These are phyloP conservation scores for Drosophila melanica DNA, from an alignment of 1,140 invertebrate species.

Conservation along the genomic window DNA sequence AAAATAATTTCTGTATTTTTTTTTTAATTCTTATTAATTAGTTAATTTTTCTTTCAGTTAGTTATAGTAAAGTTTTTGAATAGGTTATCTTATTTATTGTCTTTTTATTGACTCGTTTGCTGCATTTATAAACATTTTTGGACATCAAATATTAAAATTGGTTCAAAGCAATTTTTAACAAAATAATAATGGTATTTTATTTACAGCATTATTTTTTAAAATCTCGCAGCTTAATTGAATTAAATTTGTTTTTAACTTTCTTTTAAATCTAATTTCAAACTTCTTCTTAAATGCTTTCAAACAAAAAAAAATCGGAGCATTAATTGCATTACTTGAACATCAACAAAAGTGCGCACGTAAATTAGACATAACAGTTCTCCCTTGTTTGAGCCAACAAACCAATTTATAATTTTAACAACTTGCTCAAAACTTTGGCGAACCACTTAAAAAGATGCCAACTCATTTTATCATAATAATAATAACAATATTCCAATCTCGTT, in stretches of 20 bases:
- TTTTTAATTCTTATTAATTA: too few relatives aligned
- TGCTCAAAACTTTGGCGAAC: conserved; percentile 23
- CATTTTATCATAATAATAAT: conserved; percentile 22
- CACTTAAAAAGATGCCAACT: conserved; percentile 38
- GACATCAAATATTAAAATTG: too few relatives aligned
- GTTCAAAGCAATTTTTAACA: too few relatives aligned
- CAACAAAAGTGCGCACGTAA: conserved; percentile 14
- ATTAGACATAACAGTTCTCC: conserved; percentile 13
- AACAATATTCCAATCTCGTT: neutral
- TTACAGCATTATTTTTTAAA: too few relatives aligned
- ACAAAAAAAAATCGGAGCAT: neutral
- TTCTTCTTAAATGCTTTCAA: neutral
- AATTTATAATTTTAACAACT: conserved; percentile 22
- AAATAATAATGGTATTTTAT: too few relatives aligned
- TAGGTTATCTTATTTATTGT: too few relatives aligned
- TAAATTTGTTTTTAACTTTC: neutral
- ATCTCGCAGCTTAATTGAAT: too few relatives aligned
- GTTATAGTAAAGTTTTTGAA: too few relatives aligned
- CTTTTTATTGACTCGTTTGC: too few relatives aligned
- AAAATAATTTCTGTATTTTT: too few relatives aligned
- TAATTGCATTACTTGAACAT: conserved; percentile 18
- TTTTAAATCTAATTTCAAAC: too few relatives aligned
- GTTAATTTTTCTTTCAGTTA: neutral
- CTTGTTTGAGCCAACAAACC: neutral
- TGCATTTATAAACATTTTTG: too few relatives aligned